Evolutionary conservation across 2,113 vertebrate genomes (phyloP).

Genomic region (Nothobranchius furzeri): DNA sequence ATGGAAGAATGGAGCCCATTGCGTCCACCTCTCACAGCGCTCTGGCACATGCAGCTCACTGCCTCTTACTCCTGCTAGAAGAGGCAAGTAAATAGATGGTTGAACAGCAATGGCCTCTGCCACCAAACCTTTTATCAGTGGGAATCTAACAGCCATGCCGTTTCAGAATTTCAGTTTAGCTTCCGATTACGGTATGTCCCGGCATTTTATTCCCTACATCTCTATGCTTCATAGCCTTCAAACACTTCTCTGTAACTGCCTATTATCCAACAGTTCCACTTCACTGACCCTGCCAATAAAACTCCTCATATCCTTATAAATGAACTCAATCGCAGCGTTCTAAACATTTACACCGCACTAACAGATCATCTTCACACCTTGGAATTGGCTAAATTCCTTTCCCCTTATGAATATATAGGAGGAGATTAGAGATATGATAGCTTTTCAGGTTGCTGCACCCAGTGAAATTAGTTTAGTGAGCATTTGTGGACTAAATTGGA

Average conservation of each 20-base stretch:
- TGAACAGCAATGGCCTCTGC: slow-evolving; percentile 82
- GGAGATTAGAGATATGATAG: slow-evolving; percentile 99
- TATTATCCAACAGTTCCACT: slow-evolving; percentile 99
- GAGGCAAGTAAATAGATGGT: slow-evolving; percentile 83
- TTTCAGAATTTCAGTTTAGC: slow-evolving; percentile 86
- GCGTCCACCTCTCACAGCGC: slow-evolving; percentile 78
- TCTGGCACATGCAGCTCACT: slow-evolving; percentile 82
- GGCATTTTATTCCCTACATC: slow-evolving; percentile 97
- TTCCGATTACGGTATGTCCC: slow-evolving; percentile 98
- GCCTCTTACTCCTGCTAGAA: slow-evolving; percentile 83
- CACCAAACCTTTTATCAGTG: slow-evolving; percentile 83
- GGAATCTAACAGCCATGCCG: slow-evolving; percentile 84
- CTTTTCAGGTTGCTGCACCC: slow-evolving; percentile 99
- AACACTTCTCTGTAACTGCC: slow-evolving; percentile 99
- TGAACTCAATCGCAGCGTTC: slow-evolving; percentile 99
- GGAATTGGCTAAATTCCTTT: slow-evolving; percentile 99
- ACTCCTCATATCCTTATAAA: slow-evolving; percentile 99
- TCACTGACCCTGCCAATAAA: slow-evolving; percentile 99
- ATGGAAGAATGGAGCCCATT: slow-evolving; percentile 78
- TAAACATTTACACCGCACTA: slow-evolving; percentile 99
- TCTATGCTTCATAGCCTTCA: slow-evolving; percentile 95
- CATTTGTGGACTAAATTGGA: slow-evolving; percentile 99
- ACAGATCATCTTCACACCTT: slow-evolving; percentile 99
- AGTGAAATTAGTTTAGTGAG: slow-evolving; percentile 99
- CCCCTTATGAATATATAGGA: slow-evolving; percentile 99